phyloP scores from a whole-genome alignment of 92 coral and sea anemone species.

The Siderastrea radians region DNA sequence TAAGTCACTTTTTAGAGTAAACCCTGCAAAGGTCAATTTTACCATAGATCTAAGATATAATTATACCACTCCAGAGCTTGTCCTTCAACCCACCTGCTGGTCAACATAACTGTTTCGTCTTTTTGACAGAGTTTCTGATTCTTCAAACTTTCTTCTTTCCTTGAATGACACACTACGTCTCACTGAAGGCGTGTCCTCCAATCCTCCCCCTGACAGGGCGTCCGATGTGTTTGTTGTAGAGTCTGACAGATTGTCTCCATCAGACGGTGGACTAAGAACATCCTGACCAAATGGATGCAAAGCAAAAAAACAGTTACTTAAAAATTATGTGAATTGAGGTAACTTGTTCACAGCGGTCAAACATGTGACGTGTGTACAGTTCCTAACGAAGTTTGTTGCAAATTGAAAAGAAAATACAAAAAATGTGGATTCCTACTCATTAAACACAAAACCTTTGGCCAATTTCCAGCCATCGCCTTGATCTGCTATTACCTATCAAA shows the following conservation, averaged over 20 bases:
- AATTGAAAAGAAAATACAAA: no score
- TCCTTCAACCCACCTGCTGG: conserved; percentile 73
- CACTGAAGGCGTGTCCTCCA: conserved; percentile 70
- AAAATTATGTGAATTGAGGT: no score
- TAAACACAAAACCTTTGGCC: no score
- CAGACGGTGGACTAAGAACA: conserved; percentile 89
- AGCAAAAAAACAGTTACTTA: neutral
- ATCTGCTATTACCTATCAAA: no score
- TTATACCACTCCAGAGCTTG: neutral
- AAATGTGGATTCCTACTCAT: no score
- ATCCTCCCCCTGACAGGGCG: conserved; percentile 52
- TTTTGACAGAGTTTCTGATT: conserved; percentile 59
- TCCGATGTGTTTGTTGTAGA: conserved; percentile 80
- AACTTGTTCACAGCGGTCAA: no score
- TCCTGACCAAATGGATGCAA: conserved; percentile 59
- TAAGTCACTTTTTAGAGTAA: no score
- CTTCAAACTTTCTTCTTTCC: conserved; percentile 70
- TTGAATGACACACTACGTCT: conserved; percentile 95
- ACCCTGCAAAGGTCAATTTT: no score
- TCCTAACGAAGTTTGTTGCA: no score
- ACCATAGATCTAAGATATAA: neutral
- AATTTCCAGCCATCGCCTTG: no score
- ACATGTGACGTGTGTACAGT: no score
- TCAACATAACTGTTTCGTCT: conserved; percentile 96
- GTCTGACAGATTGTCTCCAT: conserved; percentile 89